Evolutionary conservation across 2,113 vertebrate genomes (phyloP), one percentile per base, ranked within the genome.

Genomic region (Phyllostomus discolor): DNA sequence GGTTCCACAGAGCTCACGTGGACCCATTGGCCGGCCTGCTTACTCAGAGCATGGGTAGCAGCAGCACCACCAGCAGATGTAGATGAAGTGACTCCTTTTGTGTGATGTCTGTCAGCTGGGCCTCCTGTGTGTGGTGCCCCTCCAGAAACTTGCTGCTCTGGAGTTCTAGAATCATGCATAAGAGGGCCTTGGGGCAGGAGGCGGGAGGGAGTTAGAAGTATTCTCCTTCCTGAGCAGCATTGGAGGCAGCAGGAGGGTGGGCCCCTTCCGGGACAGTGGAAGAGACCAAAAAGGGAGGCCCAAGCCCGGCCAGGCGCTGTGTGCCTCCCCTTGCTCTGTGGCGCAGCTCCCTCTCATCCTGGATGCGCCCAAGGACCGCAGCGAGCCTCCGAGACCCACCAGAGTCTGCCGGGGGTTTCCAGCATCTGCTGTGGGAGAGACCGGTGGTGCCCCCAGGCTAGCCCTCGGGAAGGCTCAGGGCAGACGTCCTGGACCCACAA

Each of bases 1-100:
- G n/a, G 78, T 57, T 73, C 88, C 26, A 3, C 10, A 1, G 70
- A 46, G 67, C 81, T 66, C 35, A 17, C 0, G 0, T 41, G 48
- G 31, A 93, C 95, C 64, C n/a, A 43, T 94, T 95, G 90, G 92
- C 84, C 78, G 33, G 24, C 84, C 98, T 50, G 0, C 64, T 97
- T 92, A 89, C 52, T 85, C 90, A 33, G 88, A 38, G 38, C 90
- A 92, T 64, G 46, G 90, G 89, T 92, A 93, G 81, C 85, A 15
- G 5, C 82, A 94, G 64, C 90, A n/a, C 24, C 35, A 20, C 1
- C 76, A 52, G 66, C 88, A 96, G 88, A 83, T 0, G 0, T 86
- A 76, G 84, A 83, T 93, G 54, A 72, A 97, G 92, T 96, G 97
- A 97, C 90, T 98, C 96, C 95, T 83, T 96, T 95, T 84, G 31